Conservation (phyloP, 2,888 invertebrate species). For the Lasioglossum marginatum region DNA sequence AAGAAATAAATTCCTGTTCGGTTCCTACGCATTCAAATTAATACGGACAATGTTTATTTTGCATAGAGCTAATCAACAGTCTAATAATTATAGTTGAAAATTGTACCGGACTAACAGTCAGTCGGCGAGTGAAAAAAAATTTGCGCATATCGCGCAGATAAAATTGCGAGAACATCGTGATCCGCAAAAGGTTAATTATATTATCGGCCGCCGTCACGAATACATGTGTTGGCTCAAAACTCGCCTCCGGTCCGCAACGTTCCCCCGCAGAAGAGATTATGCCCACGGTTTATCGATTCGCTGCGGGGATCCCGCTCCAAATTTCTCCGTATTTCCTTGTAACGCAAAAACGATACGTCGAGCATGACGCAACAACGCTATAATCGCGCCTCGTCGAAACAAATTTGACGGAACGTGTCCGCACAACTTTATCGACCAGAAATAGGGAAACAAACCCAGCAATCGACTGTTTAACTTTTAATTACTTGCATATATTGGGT, state of each 20-base stretch:
- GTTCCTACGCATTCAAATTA: neutral
- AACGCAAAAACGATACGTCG: neutral
- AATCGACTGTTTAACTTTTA: neutral
- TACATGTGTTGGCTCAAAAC: neutral
- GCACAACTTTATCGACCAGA: neutral
- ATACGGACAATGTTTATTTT: neutral
- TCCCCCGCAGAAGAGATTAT: neutral
- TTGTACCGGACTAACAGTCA: neutral
- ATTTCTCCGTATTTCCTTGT: neutral
- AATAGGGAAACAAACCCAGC: neutral
- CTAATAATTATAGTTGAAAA: neutral
- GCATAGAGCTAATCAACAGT: neutral
- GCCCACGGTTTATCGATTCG: slow-evolving; percentile 16
- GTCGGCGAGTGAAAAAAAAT: neutral
- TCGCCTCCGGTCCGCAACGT: neutral
- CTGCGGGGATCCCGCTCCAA: slow-evolving; percentile 8
- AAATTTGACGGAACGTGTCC: neutral
- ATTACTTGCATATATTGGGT: no score
- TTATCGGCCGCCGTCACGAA: neutral
- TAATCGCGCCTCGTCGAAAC: neutral
- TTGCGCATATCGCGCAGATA: neutral
- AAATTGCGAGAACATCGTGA: neutral
- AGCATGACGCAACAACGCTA: neutral
- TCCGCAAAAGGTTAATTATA: neutral
- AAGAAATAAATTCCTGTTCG: no score